Conservation (phyloP, 1,140 invertebrate genomes). For the Ooceraea biroi region DNA sequence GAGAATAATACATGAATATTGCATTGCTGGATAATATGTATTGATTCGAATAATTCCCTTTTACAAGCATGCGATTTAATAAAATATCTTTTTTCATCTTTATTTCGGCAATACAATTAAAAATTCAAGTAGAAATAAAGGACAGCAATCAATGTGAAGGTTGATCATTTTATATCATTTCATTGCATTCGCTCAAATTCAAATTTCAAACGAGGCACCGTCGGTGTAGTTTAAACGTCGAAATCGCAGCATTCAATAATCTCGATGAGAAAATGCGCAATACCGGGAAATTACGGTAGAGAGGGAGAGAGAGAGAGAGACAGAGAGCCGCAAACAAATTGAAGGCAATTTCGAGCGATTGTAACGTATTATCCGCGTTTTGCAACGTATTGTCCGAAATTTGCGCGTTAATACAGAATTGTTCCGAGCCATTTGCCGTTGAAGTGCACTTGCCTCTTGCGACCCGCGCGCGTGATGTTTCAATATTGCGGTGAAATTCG, state of each 20-base stretch:
- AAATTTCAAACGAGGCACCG: background rate
- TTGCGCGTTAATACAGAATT: background rate
- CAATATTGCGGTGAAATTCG: background rate
- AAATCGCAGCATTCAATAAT: background rate
- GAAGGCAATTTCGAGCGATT: slow-evolving; percentile 5
- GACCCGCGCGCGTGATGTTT: background rate
- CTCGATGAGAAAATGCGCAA: background rate
- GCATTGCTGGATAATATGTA: too few relatives aligned
- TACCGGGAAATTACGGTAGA: background rate
- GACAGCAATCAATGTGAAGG: background rate
- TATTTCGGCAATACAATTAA: background rate
- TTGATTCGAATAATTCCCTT: background rate
- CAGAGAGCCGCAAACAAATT: background rate
- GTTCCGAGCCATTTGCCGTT: background rate
- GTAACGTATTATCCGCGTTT: background rate
- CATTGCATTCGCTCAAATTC: background rate
- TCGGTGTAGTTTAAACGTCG: background rate
- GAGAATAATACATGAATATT: background rate
- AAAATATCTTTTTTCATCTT: background rate
- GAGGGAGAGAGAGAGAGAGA: background rate
- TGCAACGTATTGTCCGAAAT: background rate
- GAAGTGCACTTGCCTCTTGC: slow-evolving; percentile 1
- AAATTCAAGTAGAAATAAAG: slow-evolving; percentile 21
- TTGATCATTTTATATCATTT: slow-evolving; percentile 15
- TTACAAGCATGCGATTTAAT: background rate